These are phyloP conservation scores for Anhinga anhinga DNA, from an alignment of 2,113 vertebrate genomes.

Conservation along the genomic window DNA sequence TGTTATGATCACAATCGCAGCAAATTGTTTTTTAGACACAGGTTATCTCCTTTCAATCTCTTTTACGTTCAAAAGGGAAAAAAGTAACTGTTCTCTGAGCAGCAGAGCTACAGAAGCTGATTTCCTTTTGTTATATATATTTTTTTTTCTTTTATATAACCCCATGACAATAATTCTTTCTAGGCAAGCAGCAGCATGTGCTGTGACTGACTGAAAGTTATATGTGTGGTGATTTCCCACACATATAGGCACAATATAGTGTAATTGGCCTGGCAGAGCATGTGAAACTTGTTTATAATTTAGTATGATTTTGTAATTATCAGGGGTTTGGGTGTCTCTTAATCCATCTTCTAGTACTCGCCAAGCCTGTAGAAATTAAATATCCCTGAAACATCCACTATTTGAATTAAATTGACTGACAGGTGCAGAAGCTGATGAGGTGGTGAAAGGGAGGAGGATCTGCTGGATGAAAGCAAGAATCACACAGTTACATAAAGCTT, in stretches of 20 bases:
- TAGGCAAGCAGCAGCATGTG: neutral
- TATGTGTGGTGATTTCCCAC: neutral
- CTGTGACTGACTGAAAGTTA: neutral
- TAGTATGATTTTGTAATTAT: neutral
- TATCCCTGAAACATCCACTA: neutral
- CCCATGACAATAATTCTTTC: neutral
- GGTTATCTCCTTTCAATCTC: neutral
- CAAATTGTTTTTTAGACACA: neutral
- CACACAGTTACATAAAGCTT: neutral
- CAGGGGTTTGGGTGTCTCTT: neutral
- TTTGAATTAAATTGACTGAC: neutral
- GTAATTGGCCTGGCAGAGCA: neutral
- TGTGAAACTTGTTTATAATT: neutral
- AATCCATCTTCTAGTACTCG: neutral
- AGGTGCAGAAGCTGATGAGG: neutral
- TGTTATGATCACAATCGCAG: neutral
- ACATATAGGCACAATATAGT: rapidly evolving
- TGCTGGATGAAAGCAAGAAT: neutral
- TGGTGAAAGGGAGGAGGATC: neutral
- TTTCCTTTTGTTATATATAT: neutral
- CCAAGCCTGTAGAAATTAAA: neutral
- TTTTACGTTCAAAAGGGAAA: neutral
- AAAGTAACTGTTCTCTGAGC: neutral
- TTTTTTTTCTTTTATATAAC: neutral
- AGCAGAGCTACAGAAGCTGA: neutral